These are phyloP conservation scores for Megaceryle maxima DNA, from an alignment of 2,113 vertebrate species.

Conservation along the genomic window DNA sequence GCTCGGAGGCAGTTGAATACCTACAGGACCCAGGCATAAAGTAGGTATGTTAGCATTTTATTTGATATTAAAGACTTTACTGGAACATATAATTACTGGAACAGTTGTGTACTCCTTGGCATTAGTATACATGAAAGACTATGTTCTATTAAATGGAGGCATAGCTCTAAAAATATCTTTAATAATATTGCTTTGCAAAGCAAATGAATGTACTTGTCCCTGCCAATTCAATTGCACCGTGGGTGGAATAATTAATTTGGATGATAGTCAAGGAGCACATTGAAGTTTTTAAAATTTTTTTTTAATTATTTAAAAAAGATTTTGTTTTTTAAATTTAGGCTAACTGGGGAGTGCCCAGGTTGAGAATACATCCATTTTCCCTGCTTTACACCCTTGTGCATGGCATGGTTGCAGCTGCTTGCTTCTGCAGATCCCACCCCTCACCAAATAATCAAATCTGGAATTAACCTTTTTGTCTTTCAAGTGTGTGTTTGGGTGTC, in stretches of 20 bases:
- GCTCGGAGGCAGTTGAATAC: not conserved
- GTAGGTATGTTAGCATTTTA: not conserved
- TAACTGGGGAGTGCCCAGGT: not conserved
- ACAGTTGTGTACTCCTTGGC: not conserved
- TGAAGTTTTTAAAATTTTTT: no score
- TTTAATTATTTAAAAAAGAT: no score
- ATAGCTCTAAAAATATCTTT: not conserved
- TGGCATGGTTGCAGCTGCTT: not conserved
- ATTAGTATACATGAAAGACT: not conserved
- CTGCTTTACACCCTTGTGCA: not conserved
- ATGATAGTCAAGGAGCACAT: not conserved
- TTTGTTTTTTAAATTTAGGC: not conserved
- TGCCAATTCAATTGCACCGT: not conserved
- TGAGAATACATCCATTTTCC: not conserved
- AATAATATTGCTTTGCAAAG: constrained; percentile 31
- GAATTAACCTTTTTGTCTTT: not conserved
- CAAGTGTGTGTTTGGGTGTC: not conserved
- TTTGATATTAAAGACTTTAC: constrained; percentile 37
- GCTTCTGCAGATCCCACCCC: not conserved
- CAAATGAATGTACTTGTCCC: not conserved
- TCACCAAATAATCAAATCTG: not conserved
- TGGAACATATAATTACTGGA: not conserved
- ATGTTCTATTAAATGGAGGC: not conserved
- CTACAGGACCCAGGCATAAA: not conserved
- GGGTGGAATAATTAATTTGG: constrained; percentile 2